Conservation (phyloP, 2,113 vertebrate genomes). For the Australoheros scitulus region DNA sequence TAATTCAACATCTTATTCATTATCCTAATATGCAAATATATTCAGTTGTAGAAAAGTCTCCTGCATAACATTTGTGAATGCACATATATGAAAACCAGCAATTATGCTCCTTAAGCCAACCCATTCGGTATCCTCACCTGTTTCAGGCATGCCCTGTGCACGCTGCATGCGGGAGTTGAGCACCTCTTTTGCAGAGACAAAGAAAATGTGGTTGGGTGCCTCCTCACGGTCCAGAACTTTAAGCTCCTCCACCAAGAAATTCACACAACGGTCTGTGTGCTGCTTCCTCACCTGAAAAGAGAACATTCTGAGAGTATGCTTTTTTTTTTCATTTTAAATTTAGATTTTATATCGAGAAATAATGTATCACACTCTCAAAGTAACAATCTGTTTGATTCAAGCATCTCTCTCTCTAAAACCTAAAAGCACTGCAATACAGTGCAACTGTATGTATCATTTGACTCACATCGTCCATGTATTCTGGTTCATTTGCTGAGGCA, state of each 20-base stretch:
- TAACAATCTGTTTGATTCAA: neutral
- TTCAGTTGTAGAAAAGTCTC: neutral
- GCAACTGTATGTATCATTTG: neutral
- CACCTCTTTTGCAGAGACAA: slow-evolving; percentile 97
- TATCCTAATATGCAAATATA: neutral
- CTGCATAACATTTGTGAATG: neutral
- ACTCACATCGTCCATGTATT: slow-evolving; percentile 98
- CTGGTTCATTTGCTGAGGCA: slow-evolving; percentile 94
- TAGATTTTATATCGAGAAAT: neutral
- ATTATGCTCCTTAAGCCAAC: neutral
- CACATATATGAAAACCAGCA: neutral
- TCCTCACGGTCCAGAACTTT: slow-evolving; percentile 90
- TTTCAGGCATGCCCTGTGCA: slow-evolving; percentile 95
- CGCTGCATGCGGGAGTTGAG: slow-evolving; percentile 93
- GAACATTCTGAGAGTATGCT: neutral
- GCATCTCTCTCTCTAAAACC: neutral
- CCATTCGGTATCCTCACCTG: slow-evolving; percentile 74
- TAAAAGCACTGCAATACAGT: neutral
- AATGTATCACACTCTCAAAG: neutral
- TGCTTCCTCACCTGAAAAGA: slow-evolving; percentile 89
- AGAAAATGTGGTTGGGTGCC: slow-evolving; percentile 93
- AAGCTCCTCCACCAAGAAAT: slow-evolving; percentile 94
- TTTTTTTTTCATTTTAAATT: neutral
- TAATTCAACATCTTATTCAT: neutral
- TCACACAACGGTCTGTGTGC: slow-evolving; percentile 95